Evolutionary conservation across 2,113 vertebrate species (phyloP).

Genomic region (Cyanoderma ruficeps): DNA sequence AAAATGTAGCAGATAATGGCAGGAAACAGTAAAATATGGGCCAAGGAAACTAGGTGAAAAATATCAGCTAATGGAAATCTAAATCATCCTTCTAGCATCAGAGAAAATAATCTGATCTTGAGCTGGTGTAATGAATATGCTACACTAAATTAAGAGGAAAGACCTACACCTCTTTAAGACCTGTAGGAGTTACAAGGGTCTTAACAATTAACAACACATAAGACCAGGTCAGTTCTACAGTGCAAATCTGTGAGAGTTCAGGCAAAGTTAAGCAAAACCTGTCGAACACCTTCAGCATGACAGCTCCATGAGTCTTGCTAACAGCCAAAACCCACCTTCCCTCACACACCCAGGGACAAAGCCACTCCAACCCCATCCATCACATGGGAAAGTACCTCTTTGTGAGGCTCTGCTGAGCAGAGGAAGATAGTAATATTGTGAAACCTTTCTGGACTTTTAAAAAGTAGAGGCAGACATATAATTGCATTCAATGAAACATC

Average conservation of each 20-base stretch:
- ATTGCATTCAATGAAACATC: conserved; percentile 40
- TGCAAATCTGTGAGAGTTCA: background rate
- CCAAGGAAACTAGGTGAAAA: background rate
- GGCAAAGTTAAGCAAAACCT: background rate
- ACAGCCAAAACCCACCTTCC: background rate
- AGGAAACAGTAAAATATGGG: background rate
- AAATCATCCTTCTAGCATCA: background rate
- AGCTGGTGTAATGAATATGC: background rate
- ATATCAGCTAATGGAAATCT: background rate
- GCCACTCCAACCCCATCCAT: background rate
- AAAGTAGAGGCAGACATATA: conserved; percentile 2
- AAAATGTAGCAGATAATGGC: background rate
- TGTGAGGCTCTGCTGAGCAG: background rate
- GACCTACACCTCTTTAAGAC: background rate
- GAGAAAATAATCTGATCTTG: background rate
- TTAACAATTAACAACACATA: background rate
- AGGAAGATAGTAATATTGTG: background rate
- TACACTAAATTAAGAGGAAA: background rate
- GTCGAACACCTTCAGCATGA: background rate
- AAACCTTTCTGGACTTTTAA: conserved; percentile 1
- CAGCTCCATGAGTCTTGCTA: background rate
- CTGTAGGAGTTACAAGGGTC: background rate
- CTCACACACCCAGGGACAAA: background rate
- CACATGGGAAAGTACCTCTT: background rate
- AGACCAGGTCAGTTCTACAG: background rate